Percentiles rank a stretch among this genome's conserved stretches.
Evolutionary conservation across 64 coral and sea anemone species (phyloP).

Genomic region (Platygyra sinensis): DNA sequence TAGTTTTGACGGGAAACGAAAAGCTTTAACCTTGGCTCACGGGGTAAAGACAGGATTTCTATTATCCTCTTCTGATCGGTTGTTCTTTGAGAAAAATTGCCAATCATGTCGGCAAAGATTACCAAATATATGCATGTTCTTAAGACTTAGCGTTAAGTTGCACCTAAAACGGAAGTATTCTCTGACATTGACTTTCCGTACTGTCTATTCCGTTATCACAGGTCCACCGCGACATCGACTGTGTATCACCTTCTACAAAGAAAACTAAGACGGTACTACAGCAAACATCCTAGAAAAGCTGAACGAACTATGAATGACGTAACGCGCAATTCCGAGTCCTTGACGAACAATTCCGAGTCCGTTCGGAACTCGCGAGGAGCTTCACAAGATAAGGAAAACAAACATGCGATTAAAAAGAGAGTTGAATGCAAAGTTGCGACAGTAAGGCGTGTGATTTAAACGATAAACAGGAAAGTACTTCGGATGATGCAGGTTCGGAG

Average conservation of each 20-base stretch:
- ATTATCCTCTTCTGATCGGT: no score
- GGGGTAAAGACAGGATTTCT: no score
- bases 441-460: conserved; percentile 29
- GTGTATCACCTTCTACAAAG: conserved; percentile 60
- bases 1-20: no score
- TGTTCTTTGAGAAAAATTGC: no score
- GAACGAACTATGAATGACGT: neutral
- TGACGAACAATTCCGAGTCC: neutral
- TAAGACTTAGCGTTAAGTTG: no score
- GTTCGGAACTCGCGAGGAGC: conserved; percentile 3
- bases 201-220: neutral
- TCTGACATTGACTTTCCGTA: no score
- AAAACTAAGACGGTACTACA: conserved; percentile 47
- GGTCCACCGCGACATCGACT: conserved; percentile 45
- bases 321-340: neutral
- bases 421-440: neutral
- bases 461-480: neutral
- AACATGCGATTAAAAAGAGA: neutral
- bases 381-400: neutral
- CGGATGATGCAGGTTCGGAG: neutral
- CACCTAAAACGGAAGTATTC: no score
- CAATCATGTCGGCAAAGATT: no score
- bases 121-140: no score
- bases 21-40: no score
- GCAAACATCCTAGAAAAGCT: conserved; percentile 32